Percentiles rank a stretch among this genome's conserved stretches.
These are phyloP conservation scores for Artemia franciscana DNA, from an alignment of 1,140 invertebrate genomes.

Conservation along the genomic window DNA sequence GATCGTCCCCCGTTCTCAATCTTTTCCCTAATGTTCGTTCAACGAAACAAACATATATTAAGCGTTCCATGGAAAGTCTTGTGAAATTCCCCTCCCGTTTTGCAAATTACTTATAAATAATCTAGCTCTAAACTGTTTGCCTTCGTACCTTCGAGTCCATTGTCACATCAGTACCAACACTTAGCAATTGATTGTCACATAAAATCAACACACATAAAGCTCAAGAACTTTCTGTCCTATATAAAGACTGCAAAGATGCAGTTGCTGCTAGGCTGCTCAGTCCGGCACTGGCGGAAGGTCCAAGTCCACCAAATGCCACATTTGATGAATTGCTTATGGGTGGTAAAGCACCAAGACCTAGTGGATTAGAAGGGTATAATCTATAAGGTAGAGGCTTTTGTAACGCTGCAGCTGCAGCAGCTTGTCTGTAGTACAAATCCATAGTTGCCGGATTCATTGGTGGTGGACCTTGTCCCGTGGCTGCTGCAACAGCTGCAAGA, in stretches of 20 bases:
- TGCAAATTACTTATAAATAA: too few species aligned
- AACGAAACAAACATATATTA: too few species aligned
- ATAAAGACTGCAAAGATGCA: background rate
- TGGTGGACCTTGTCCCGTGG: constrained; percentile 22
- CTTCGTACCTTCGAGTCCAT: too few species aligned
- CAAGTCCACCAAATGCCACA: background rate
- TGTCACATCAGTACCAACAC: too few species aligned
- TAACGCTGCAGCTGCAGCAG: constrained; percentile 43
- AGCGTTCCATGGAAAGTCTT: too few species aligned
- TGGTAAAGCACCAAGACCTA: background rate
- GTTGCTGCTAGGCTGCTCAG: background rate
- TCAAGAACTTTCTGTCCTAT: background rate
- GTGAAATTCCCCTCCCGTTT: too few species aligned
- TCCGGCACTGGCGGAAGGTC: background rate
- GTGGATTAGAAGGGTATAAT: constrained; percentile 13
- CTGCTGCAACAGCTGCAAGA: constrained; percentile 13
- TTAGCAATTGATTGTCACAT: too few species aligned
- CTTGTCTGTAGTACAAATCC: constrained; percentile 54
- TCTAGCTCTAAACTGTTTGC: too few species aligned
- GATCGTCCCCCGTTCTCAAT: too few species aligned
- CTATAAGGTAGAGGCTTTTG: constrained; percentile 71
- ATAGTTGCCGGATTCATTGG: constrained; percentile 24
- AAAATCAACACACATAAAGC: too few species aligned
- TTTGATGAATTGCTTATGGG: background rate
- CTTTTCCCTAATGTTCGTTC: too few species aligned